These are phyloP conservation scores for Conus canariensis DNA, from an alignment of 2,888 invertebrate genomes.

Conservation along the genomic window DNA sequence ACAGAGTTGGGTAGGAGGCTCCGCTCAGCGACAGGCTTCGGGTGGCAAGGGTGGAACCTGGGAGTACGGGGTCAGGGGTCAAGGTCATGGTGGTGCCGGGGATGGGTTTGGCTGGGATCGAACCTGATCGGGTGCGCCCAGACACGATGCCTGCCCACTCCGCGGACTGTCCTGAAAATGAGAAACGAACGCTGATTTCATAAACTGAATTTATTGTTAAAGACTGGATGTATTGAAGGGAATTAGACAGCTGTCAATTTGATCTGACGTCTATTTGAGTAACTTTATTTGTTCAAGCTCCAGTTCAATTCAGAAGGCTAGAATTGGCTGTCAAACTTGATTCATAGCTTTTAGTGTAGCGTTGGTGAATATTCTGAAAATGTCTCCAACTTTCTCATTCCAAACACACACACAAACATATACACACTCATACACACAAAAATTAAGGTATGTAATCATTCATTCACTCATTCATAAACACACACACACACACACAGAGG, in stretches of 20 bases:
- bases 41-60: conserved; percentile 27
- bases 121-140: conserved; percentile 58
- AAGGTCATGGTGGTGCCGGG: conserved; percentile 68
- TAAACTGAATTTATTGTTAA: too few species aligned
- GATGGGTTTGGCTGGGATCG: conserved; percentile 61
- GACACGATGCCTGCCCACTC: conserved; percentile 70
- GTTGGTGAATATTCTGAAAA: too few species aligned
- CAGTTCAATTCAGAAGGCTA: too few species aligned
- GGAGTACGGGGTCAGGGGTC: conserved; percentile 41
- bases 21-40: conserved; percentile 13
- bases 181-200: neutral
- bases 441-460: neutral
- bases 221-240: too few species aligned
- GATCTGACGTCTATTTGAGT: too few species aligned
- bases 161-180: conserved; percentile 54
- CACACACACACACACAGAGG: neutral
- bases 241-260: too few species aligned
- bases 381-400: too few species aligned
- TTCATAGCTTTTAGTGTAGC: too few species aligned
- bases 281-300: too few species aligned
- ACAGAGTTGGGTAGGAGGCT: neutral
- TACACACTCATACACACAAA: neutral
- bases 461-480: neutral
- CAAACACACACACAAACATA: neutral
- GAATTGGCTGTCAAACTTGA: too few species aligned